phyloP scores from a whole-genome alignment of 2,888 invertebrate genomes.

The Nemotelus pantherinus region DNA sequence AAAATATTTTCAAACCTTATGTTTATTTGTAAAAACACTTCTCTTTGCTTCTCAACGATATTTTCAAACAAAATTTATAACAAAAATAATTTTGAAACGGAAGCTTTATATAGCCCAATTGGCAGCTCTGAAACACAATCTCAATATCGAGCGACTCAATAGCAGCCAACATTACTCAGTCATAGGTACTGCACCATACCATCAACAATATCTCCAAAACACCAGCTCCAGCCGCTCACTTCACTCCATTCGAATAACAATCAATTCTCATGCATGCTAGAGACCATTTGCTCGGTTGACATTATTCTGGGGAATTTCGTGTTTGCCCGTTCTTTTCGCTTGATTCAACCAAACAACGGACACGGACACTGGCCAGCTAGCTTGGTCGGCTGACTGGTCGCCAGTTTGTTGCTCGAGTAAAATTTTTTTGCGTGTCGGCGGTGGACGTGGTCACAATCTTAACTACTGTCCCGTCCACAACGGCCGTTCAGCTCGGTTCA shows the following conservation, averaged over 20 bases:
- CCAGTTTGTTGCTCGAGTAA: slow-evolving; percentile 31
- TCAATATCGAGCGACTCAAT: too few species aligned
- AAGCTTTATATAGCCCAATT: too few species aligned
- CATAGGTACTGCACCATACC: neutral
- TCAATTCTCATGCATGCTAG: slow-evolving; percentile 4
- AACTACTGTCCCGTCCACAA: slow-evolving; percentile 15
- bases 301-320: slow-evolving; percentile 39
- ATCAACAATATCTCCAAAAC: neutral
- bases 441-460: slow-evolving; percentile 28
- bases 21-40: too few species aligned
- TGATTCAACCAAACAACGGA: slow-evolving; percentile 1
- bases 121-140: too few species aligned
- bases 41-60: too few species aligned
- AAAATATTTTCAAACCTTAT: too few species aligned
- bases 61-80: too few species aligned
- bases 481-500: neutral
- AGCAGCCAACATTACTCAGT: too few species aligned
- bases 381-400: slow-evolving; percentile 1
- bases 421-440: slow-evolving; percentile 42
- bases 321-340: slow-evolving; percentile 31
- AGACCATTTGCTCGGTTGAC: slow-evolving; percentile 37
- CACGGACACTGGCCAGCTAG: neutral
- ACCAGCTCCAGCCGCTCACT: neutral
- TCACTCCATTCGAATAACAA: neutral
- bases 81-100: too few species aligned